These are phyloP conservation scores for Aspidiotus destructor DNA, from an alignment of 2,888 invertebrate genomes.

Conservation along the genomic window DNA sequence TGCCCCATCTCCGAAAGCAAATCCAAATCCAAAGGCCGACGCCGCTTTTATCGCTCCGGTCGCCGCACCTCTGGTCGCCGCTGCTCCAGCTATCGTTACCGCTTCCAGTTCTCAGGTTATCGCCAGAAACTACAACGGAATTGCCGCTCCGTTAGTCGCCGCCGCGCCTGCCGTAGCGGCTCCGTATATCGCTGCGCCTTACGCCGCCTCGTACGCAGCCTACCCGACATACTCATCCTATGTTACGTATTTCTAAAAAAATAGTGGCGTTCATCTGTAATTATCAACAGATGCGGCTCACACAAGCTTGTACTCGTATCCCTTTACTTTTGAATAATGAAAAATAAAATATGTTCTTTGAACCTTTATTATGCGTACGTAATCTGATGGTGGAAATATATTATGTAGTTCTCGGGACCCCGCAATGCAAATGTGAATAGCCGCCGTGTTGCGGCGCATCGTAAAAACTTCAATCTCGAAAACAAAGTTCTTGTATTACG, in stretches of 20 bases:
- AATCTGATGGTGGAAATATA: too few relatives aligned
- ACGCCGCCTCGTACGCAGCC: slow-evolving; percentile 41
- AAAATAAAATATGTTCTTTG: too few relatives aligned
- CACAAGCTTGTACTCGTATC: too few relatives aligned
- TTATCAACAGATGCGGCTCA: too few relatives aligned
- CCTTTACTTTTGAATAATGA: too few relatives aligned
- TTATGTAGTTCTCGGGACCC: too few relatives aligned
- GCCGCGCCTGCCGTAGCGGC: slow-evolving; percentile 42
- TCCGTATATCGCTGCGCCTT: slow-evolving; percentile 42
- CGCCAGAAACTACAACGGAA: slow-evolving; percentile 45
- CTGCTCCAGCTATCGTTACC: slow-evolving; percentile 50
- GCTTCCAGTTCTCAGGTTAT: slow-evolving; percentile 55
- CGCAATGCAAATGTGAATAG: too few relatives aligned
- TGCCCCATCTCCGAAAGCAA: slow-evolving; percentile 27
- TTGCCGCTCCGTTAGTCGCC: slow-evolving; percentile 44
- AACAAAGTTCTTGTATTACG: too few relatives aligned
- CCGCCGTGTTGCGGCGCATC: too few relatives aligned
- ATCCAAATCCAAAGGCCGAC: slow-evolving; percentile 15
- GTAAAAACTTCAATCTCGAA: too few relatives aligned
- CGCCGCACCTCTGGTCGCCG: slow-evolving; percentile 34
- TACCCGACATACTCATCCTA: slow-evolving; percentile 32
- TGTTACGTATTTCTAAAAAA: neutral
- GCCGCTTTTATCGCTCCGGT: slow-evolving; percentile 28
- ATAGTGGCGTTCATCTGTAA: too few relatives aligned
- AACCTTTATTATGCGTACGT: too few relatives aligned